These are phyloP conservation scores for Andricus grossulariae DNA, from an alignment of 1,140 invertebrate species.

Conservation along the genomic window DNA sequence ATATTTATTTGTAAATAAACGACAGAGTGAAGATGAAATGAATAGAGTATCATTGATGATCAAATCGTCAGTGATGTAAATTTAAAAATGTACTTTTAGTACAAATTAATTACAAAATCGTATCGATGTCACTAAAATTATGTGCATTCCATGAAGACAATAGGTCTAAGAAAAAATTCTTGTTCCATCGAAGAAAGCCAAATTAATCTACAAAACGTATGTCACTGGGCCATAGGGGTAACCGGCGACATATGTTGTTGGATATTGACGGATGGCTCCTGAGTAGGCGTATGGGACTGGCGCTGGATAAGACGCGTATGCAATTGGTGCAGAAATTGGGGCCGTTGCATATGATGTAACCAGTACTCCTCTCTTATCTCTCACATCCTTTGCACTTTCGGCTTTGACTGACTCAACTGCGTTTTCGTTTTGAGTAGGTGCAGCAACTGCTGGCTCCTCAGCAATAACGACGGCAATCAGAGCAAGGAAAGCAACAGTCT, in stretches of 20 bases:
- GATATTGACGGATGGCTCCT: conserved; percentile 48
- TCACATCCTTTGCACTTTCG: conserved; percentile 49
- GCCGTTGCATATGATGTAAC: conserved; percentile 38
- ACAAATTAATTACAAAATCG: too few species aligned
- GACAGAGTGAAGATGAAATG: too few species aligned
- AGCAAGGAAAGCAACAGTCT: conserved; percentile 63
- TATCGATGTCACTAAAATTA: too few species aligned
- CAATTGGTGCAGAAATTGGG: conserved; percentile 37
- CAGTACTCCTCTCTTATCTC: conserved; percentile 62
- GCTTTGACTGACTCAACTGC: conserved; percentile 43
- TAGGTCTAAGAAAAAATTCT: too few species aligned
- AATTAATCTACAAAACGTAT: conserved; percentile 24
- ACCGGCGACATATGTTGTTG: conserved; percentile 49
- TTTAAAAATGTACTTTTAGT: too few species aligned
- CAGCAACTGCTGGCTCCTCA: conserved; percentile 36
- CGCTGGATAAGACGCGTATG: conserved; percentile 50
- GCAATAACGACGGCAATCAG: conserved; percentile 60
- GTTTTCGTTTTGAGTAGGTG: conserved; percentile 41
- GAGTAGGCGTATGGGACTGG: conserved; percentile 55
- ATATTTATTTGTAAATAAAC: too few species aligned
- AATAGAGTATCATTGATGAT: too few species aligned
- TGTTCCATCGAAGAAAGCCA: background rate
- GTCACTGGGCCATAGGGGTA: too few species aligned
- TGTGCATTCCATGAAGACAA: too few species aligned
- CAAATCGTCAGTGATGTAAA: too few species aligned